Evolutionary conservation across 2,888 invertebrate genomes (phyloP).

Genomic region (Chaetoderma sp.): DNA sequence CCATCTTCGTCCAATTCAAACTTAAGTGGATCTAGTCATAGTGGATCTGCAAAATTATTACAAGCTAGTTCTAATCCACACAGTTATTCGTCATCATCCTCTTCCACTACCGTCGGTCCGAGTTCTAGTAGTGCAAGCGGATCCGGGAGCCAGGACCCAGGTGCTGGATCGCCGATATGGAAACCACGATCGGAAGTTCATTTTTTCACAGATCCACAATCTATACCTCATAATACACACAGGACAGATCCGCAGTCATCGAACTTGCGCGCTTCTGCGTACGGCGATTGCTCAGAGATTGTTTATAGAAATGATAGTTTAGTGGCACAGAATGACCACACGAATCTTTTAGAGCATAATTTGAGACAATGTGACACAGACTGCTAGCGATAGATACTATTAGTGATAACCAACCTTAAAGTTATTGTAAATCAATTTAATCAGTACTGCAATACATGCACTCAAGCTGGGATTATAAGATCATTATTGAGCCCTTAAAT

Average conservation of each 20-base stretch:
- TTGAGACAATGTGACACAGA: neutral
- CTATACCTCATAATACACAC: constrained; percentile 11
- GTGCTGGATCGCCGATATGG: constrained; percentile 98
- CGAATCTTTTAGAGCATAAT: neutral
- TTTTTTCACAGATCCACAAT: constrained; percentile 8
- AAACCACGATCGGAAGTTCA: constrained; percentile 71
- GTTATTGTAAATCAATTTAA: too few species aligned
- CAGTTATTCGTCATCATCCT: constrained; percentile 81
- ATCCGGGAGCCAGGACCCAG: constrained; percentile 62
- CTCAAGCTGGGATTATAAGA: too few species aligned
- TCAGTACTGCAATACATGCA: too few species aligned
- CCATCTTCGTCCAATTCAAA: constrained; percentile 59
- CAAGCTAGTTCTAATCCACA: constrained; percentile 94
- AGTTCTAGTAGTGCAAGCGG: too few species aligned
- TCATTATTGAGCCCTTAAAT: too few species aligned
- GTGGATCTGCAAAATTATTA: constrained; percentile 79
- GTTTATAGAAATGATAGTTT: constrained; percentile 39
- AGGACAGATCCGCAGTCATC: constrained; percentile 13
- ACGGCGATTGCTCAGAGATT: constrained; percentile 39
- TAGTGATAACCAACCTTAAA: too few species aligned
- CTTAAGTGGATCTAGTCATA: constrained; percentile 56
- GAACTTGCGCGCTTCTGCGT: constrained; percentile 26
- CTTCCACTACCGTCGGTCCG: constrained; percentile 38
- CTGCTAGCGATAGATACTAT: too few species aligned
- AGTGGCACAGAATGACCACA: too few species aligned